Conservation (phyloP, 1,140 invertebrate species). For the Heliconius eleuchia region DNA sequence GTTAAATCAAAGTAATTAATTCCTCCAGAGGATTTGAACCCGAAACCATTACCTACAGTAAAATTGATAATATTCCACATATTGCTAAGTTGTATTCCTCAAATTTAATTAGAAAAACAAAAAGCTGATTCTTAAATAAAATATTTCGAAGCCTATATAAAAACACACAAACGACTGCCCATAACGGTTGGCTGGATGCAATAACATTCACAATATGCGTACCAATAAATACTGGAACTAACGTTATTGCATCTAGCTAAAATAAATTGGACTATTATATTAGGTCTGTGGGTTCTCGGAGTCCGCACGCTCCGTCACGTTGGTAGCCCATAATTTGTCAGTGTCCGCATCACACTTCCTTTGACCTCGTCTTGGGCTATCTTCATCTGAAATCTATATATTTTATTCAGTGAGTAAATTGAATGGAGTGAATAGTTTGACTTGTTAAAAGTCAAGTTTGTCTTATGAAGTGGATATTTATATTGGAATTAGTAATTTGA, state of each 20-base stretch:
- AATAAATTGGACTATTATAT: conserved; percentile 25
- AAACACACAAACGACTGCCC: not conserved
- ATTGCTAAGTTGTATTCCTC: too few species aligned
- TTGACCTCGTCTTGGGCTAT: conserved; percentile 20
- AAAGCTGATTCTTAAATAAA: too few species aligned
- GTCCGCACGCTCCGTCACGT: conserved; percentile 9
- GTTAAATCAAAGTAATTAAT: too few species aligned
- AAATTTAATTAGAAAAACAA: too few species aligned
- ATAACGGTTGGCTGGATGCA: conserved; percentile 22
- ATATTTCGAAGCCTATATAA: too few species aligned
- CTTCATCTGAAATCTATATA: conserved; percentile 3
- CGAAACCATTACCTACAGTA: too few species aligned
- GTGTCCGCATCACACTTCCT: conserved; percentile 20
- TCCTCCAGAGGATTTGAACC: too few species aligned
- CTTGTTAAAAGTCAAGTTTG: not conserved
- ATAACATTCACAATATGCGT: conserved; percentile 26
- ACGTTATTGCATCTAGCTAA: conserved; percentile 22
- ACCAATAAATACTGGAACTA: conserved; percentile 28
- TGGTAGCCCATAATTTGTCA: conserved; percentile 22
- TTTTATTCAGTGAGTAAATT: conserved; percentile 4
- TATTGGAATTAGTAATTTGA: too few species aligned
- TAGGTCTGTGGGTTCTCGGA: conserved; percentile 16
- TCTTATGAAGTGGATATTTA: not conserved
- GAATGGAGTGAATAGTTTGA: not conserved
- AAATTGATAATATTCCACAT: too few species aligned